Evolutionary conservation across 1,140 invertebrate genomes (phyloP).

Genomic region (Leptoteleia sp.): DNA sequence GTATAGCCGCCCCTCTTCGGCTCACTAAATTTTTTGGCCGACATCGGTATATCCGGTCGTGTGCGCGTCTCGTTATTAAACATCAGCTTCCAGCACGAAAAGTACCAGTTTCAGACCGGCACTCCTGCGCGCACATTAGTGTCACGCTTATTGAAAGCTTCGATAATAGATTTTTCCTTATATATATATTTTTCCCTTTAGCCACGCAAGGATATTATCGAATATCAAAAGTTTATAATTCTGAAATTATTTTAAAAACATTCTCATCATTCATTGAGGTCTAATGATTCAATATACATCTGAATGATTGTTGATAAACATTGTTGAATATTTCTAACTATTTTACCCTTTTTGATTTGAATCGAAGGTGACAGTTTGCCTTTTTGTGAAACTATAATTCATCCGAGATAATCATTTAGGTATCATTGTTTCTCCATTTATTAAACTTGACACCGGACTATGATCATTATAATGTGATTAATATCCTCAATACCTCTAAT

Average conservation of each 20-base stretch:
- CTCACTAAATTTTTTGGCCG: conserved; percentile 63
- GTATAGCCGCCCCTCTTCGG: conserved; percentile 63
- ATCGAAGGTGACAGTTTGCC: neutral
- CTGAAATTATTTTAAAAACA: no score
- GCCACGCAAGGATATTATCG: no score
- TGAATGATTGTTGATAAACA: no score
- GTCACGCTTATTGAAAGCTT: conserved; percentile 42
- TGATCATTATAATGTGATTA: conserved; percentile 46
- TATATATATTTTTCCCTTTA: neutral
- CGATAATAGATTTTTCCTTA: conserved; percentile 47
- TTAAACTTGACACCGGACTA: conserved; percentile 14
- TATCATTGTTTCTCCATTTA: conserved; percentile 13
- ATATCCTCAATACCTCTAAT: conserved; percentile 34
- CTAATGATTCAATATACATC: no score
- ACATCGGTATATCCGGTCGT: conserved; percentile 66
- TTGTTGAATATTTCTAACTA: no score
- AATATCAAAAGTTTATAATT: no score
- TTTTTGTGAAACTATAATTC: neutral
- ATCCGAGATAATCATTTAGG: neutral
- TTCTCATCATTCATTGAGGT: no score
- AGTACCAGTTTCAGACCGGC: conserved; percentile 55
- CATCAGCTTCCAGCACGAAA: conserved; percentile 61
- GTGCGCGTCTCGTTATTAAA: conserved; percentile 65
- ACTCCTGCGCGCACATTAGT: conserved; percentile 25
- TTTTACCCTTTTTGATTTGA: no score